Conservation (phyloP, 2,888 invertebrate species). For the Thysanoteuthis rhombus region DNA sequence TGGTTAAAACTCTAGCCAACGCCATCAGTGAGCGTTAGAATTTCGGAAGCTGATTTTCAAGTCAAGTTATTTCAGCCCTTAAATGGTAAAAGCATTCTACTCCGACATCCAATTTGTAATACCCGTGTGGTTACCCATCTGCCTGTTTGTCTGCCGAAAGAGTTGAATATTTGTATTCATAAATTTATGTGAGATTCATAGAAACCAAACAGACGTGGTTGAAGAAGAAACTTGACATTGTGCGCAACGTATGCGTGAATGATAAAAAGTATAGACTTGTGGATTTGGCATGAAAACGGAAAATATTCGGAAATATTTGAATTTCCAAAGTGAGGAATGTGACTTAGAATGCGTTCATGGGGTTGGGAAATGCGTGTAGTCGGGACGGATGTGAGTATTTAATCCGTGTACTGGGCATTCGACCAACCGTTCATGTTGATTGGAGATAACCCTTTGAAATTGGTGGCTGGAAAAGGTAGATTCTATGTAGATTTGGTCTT, state of each 20-base stretch:
- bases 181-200: not conserved
- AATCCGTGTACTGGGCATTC: not conserved
- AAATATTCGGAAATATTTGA: not conserved
- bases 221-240: not conserved
- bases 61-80: not conserved
- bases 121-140: not conserved
- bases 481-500: no score
- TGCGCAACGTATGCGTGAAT: not conserved
- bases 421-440: not conserved
- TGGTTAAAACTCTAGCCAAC: no score
- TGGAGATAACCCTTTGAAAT: not conserved
- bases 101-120: not conserved
- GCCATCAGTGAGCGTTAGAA: no score
- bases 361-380: not conserved
- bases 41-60: not conserved
- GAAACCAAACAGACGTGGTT: not conserved
- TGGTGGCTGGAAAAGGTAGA: not conserved
- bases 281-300: not conserved
- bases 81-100: not conserved
- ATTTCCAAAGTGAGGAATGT: not conserved
- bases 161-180: not conserved
- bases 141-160: not conserved
- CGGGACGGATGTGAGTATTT: not conserved
- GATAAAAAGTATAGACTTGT: not conserved
- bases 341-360: not conserved